Conservation (phyloP, 2,888 invertebrate species). For the Andrena marginata region DNA sequence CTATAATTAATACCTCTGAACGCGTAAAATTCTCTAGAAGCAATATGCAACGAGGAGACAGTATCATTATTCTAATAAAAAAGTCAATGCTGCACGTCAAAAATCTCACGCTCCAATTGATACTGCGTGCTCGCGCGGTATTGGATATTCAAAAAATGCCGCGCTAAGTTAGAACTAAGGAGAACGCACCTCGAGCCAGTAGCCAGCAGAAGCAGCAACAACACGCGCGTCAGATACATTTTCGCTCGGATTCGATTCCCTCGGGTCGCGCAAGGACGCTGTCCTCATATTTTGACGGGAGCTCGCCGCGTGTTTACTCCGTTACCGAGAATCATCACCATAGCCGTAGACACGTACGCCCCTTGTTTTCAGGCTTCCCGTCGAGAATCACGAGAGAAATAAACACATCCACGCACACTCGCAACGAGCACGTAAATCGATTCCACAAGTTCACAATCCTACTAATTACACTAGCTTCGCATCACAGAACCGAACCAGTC, state of each 20-base stretch:
- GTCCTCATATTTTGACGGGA: slow-evolving; percentile 82
- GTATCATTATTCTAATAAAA: too few relatives aligned
- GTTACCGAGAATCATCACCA: slow-evolving; percentile 52
- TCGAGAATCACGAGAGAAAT: slow-evolving; percentile 49
- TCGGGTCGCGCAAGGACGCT: slow-evolving; percentile 76
- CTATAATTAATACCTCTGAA: too few relatives aligned
- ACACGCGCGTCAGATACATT: slow-evolving; percentile 80
- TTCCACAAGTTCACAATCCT: slow-evolving; percentile 56
- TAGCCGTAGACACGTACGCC: slow-evolving; percentile 15
- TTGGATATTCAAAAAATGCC: background rate
- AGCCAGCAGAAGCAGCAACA: slow-evolving; percentile 78
- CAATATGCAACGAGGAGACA: too few relatives aligned
- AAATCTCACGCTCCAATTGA: background rate
- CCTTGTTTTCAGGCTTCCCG: background rate
- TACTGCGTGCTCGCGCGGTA: background rate
- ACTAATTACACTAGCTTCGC: slow-evolving; percentile 53
- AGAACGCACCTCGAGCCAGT: slow-evolving; percentile 80
- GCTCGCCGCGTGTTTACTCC: slow-evolving; percentile 57
- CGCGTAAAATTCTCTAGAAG: too few relatives aligned
- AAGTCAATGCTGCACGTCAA: too few relatives aligned
- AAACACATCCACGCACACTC: slow-evolving; percentile 61
- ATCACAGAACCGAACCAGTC: slow-evolving; percentile 49
- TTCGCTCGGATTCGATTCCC: slow-evolving; percentile 76
- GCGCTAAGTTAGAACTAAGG: background rate
- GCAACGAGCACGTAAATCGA: slow-evolving; percentile 40